Conservation (phyloP, 2,113 vertebrate genomes). For the Merops nubicus region DNA sequence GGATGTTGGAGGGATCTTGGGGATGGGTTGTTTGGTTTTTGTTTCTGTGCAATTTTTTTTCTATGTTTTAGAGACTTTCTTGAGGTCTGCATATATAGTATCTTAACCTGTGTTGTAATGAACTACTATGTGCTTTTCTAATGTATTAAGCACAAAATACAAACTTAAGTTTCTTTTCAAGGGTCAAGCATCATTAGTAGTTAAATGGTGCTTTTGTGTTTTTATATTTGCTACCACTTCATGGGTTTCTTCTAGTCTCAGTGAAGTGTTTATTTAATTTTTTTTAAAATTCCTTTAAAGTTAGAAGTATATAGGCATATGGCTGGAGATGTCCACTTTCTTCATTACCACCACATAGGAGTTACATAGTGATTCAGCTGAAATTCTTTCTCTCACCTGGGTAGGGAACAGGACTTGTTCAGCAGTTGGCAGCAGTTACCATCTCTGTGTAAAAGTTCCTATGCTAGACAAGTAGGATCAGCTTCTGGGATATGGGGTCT, state of each 20-base stretch:
- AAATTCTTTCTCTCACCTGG: not conserved
- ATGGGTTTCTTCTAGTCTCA: not conserved
- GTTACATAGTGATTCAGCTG: not conserved
- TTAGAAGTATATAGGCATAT: not conserved
- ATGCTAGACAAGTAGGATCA: not conserved
- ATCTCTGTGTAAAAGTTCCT: not conserved
- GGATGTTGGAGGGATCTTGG: not conserved
- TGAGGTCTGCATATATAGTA: not conserved
- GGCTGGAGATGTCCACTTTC: not conserved
- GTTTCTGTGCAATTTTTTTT: not conserved
- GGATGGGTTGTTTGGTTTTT: not conserved
- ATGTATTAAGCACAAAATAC: not conserved
- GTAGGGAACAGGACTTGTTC: not conserved
- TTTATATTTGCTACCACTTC: not conserved
- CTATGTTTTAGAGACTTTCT: not conserved
- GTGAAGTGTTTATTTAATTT: not conserved
- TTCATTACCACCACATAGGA: not conserved
- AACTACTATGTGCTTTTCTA: not conserved
- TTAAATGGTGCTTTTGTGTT: not conserved
- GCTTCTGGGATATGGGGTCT: not conserved
- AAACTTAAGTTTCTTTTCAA: not conserved
- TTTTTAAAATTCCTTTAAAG: not conserved
- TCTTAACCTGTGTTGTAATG: not conserved
- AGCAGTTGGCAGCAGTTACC: not conserved
- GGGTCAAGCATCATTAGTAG: not conserved